Conservation (phyloP, 2,888 invertebrate species). For the Bellardia pandia region DNA sequence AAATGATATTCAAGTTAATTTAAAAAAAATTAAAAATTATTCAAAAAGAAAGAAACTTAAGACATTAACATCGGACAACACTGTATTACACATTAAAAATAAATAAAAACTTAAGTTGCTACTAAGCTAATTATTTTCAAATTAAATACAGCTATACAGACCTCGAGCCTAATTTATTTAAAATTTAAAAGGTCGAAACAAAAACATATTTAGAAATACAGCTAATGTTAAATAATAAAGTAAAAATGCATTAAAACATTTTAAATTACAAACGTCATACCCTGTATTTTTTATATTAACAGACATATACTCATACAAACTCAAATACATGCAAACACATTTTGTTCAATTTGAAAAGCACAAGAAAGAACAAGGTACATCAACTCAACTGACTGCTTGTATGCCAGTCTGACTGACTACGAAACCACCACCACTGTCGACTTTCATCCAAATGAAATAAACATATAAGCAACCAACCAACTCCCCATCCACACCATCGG, state of each 20-base stretch:
- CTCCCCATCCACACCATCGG: conserved; percentile 51
- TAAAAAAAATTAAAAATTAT: too few relatives aligned
- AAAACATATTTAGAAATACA: too few relatives aligned
- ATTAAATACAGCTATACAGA: too few relatives aligned
- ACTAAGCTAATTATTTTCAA: too few relatives aligned
- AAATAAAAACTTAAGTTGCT: too few relatives aligned
- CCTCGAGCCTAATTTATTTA: too few relatives aligned
- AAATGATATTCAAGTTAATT: too few relatives aligned
- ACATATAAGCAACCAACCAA: conserved; percentile 39
- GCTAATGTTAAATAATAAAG: too few relatives aligned
- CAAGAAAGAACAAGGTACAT: conserved; percentile 61
- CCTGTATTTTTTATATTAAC: conserved; percentile 48
- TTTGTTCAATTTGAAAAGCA: conserved; percentile 71
- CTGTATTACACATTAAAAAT: too few relatives aligned
- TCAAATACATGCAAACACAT: conserved; percentile 51
- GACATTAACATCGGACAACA: too few relatives aligned
- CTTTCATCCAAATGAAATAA: conserved; percentile 40
- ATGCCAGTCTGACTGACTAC: conserved; percentile 71
- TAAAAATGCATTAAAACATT: neutral
- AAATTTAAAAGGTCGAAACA: too few relatives aligned
- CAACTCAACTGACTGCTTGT: conserved; percentile 63
- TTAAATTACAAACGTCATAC: conserved; percentile 16
- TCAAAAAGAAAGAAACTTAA: too few relatives aligned
- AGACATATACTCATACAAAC: conserved; percentile 44
- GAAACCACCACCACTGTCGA: conserved; percentile 43